Conservation (phyloP, 1,140 invertebrate species). For the Sweltsa coloradensis region DNA sequence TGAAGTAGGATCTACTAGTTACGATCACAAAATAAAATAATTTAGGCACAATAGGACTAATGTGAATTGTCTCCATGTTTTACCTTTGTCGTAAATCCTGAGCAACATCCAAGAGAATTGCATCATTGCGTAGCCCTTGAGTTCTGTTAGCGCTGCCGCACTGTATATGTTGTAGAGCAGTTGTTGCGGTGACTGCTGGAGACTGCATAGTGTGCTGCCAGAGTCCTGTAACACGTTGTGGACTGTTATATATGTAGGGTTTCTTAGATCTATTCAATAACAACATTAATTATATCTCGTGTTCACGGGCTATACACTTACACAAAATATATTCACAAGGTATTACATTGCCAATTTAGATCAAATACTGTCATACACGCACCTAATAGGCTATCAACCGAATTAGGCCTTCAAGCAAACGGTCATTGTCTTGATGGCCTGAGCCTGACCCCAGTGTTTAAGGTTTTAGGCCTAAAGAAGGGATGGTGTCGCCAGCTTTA, state of each 20-base stretch:
- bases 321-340: no score
- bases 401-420: no score
- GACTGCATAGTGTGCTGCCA: slow-evolving; percentile 46
- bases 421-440: no score
- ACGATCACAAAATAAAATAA: neutral
- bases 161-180: slow-evolving; percentile 69
- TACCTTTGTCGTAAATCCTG: slow-evolving; percentile 60
- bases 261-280: neutral
- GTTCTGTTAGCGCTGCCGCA: slow-evolving; percentile 60
- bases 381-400: no score
- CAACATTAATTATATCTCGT: no score
- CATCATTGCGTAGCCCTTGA: slow-evolving; percentile 77
- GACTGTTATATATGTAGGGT: slow-evolving; percentile 6
- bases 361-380: no score
- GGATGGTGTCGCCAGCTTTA: no score
- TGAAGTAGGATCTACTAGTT: no score
- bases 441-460: no score
- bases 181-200: slow-evolving; percentile 64
- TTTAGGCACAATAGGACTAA: neutral
- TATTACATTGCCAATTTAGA: no score
- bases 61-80: slow-evolving; percentile 13
- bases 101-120: slow-evolving; percentile 77
- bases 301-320: no score
- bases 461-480: no score
- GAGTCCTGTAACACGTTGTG: slow-evolving; percentile 40